Evolutionary conservation across 2,797 vertebrate species (phyloP), one percentile per base, ranked within the genome.

Genomic region (Enoplosus armatus): DNA sequence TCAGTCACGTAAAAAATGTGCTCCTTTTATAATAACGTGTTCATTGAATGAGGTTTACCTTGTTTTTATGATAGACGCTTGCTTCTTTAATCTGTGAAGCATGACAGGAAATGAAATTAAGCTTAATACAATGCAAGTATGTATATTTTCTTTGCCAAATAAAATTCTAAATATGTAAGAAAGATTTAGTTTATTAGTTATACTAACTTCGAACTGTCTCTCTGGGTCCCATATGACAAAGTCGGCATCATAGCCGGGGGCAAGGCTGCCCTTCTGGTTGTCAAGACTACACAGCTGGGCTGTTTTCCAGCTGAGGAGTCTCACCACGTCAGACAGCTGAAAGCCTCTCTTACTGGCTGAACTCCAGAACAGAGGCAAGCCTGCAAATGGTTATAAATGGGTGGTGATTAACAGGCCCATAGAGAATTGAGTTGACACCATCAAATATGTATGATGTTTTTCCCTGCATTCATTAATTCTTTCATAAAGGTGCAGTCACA

Each of bases 211-310:
- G 90, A 96, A 96, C 70, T 95, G 90, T 69, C 89, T 94, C 58
- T 97, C 95, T 51, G 96, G 96, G 84, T 97, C 95, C 96, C 96
- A 97, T 77, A 97, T 93, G 50, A 96, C 95, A 71, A 97, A 64
- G 82, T 97, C 96, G 1, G 96, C 96, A 80, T 97, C 96, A 20
- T 95, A 92, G 61, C 96, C 95, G 35, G 92, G 92, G 53, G 75
- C 47, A 3, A 97, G 93, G 68, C 87, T 89, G 6, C 96, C 96
- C 85, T 97, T 97, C 62, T 77, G 87, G 65, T 85, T 59, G 63
- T 93, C 94, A 20, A 97, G 93, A 33, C 90, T 37, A 83, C 96
- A 96, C 51, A 97, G 92, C 77, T 92, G 92, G 56, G 96, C 95
- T 31, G 96, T 94, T 73, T 92, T 94, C 79, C 72, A 83, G 91